Evolutionary conservation across 1,140 invertebrate genomes (phyloP), one percentile per base, ranked within the genome.

Genomic region (Neotoxoptera formosana): DNA sequence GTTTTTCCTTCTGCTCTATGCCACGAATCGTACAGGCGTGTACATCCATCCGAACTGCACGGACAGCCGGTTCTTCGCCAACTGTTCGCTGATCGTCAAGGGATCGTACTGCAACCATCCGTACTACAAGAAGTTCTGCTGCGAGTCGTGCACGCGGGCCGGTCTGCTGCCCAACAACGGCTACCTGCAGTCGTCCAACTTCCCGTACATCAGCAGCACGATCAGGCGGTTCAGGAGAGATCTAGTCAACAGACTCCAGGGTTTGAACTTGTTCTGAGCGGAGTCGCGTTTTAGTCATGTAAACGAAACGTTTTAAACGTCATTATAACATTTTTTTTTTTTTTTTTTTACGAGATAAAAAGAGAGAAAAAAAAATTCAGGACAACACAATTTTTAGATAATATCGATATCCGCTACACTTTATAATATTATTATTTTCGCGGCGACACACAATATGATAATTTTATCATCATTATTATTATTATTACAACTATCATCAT

Each of bases 41-140:
- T 97, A 97, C 94, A 96, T 98, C 45, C 97, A 97, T 94, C 96
- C 97, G 11, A 96, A 96, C 93, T 99, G 98, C 94, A 97, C 97
- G 48, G 98, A 99, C 95, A 98, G 98, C 95, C 96, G 96, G n/a
- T 98, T 97, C 96, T 98, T 98, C 95, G 98, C 98, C 76, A 98
- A 98, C 94, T 99, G 98, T 95, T 95, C 96, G 30, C 96, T 99
- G 53, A 98, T 99, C 93, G 98, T 99, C 1, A 95, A 96, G 94
- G 98, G 96, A 25, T 96, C 96, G 48, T 98, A 97, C 95, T 99
- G 98, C 95, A 96, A 96, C 20, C 98, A 99, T 95, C 96, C 96
- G 94, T 98, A 98, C 95, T 99, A 99, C 95, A 97, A 97, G n/a
- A 96, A 96, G 95, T 99, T 98, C 96, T 99, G 98, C 95, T 99